These are phyloP conservation scores for Cyphomyrus discorhynchus DNA, from an alignment of 2,113 vertebrate genomes.

Conservation along the genomic window DNA sequence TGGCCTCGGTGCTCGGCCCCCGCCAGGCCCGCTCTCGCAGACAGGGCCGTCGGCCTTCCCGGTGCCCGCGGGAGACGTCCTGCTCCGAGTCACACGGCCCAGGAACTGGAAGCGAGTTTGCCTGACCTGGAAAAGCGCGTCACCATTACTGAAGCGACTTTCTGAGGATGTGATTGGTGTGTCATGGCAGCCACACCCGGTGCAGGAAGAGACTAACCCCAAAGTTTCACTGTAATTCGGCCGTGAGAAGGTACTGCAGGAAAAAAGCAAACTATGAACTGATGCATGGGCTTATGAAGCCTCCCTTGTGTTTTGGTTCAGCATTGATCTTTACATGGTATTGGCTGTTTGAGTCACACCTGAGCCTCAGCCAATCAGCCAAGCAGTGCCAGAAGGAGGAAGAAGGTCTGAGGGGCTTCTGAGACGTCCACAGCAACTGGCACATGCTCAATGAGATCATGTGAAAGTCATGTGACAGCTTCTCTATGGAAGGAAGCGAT, in stretches of 20 bases:
- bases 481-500: background rate
- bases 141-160: background rate
- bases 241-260: background rate
- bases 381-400: background rate
- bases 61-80: background rate
- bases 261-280: background rate
- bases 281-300: background rate
- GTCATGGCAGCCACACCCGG: background rate
- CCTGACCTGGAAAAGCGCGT: background rate
- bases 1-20: background rate
- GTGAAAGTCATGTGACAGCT: conserved; percentile 4
- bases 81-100: background rate
- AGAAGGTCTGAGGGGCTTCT: background rate
- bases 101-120: background rate
- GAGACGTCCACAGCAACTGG: too few relatives aligned
- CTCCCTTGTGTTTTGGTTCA: background rate
- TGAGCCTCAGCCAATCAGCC: background rate
- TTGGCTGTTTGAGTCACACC: background rate
- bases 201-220: background rate
- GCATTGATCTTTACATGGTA: background rate
- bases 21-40: background rate
- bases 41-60: background rate
- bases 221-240: background rate
- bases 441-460: background rate
- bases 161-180: background rate